Evolutionary conservation across 1,140 invertebrate species (phyloP).

Genomic region (Drosophila repleta): DNA sequence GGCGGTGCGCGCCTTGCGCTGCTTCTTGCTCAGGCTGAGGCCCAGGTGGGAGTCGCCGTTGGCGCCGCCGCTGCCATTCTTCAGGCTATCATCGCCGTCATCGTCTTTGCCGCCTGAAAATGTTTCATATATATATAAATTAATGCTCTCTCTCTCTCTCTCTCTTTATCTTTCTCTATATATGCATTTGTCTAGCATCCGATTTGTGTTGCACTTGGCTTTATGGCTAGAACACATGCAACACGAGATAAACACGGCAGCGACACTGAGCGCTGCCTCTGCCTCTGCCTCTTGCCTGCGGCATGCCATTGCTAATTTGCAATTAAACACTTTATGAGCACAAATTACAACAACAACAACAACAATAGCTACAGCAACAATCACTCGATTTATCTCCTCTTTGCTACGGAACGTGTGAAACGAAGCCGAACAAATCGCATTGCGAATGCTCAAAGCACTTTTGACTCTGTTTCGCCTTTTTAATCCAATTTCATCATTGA

Average conservation of each 20-base stretch:
- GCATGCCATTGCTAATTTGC: constrained; percentile 74
- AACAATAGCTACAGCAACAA: constrained; percentile 41
- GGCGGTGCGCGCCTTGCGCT: constrained; percentile 98
- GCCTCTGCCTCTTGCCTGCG: constrained; percentile 12
- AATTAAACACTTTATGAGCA: constrained; percentile 82
- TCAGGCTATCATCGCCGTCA: constrained; percentile 76
- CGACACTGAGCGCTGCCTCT: background rate
- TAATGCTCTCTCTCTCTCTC: background rate
- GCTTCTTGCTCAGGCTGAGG: constrained; percentile 93
- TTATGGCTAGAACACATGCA: constrained; percentile 64
- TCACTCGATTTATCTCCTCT: background rate
- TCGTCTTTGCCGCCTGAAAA: constrained; percentile 80
- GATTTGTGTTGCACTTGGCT: constrained; percentile 26
- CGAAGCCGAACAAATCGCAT: constrained; percentile 24
- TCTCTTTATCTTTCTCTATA: background rate
- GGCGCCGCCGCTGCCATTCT: constrained; percentile 65
- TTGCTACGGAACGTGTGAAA: constrained; percentile 7
- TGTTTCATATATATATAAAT: background rate
- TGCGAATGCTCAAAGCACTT: background rate
- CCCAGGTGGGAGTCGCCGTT: constrained; percentile 72
- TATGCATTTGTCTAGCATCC: background rate
- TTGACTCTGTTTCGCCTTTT: background rate
- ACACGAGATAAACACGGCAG: constrained; percentile 54
- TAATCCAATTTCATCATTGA: constrained; percentile 10
- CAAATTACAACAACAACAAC: constrained; percentile 66